Evolutionary conservation across 2,797 vertebrate species (phyloP).

Genomic region (Neopelma chrysocephalum): DNA sequence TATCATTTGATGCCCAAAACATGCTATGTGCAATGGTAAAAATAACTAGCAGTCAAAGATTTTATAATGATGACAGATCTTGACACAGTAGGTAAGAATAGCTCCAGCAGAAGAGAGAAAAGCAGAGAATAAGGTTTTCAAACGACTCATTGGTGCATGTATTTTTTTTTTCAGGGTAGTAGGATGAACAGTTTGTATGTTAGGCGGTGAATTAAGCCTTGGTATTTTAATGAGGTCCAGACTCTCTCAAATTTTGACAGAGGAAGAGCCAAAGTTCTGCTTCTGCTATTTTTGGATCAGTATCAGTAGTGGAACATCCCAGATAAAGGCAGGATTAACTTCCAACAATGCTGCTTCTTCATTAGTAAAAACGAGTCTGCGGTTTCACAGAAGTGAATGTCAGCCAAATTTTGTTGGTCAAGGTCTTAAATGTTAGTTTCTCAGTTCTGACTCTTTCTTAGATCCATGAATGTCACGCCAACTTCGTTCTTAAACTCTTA

Average conservation of each 20-base stretch:
- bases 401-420: background rate
- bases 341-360: background rate
- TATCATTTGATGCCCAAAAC: background rate
- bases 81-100: background rate
- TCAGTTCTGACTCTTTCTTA: background rate
- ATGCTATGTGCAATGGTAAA: background rate
- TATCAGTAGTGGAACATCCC: background rate
- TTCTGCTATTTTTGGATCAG: background rate
- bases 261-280: background rate
- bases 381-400: background rate
- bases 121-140: background rate
- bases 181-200: background rate
- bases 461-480: background rate
- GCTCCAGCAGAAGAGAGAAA: background rate
- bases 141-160: background rate
- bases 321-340: background rate
- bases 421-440: background rate
- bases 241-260: background rate
- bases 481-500: background rate
- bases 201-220: background rate
- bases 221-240: background rate
- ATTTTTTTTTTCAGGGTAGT: background rate
- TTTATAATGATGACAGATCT: background rate
- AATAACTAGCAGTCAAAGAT: background rate
- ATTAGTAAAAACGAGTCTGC: background rate